Percentiles rank a stretch among this genome's conserved stretches.
phyloP scores from a whole-genome alignment of 2,888 invertebrate species.

The Drosophila subsilvestris region DNA sequence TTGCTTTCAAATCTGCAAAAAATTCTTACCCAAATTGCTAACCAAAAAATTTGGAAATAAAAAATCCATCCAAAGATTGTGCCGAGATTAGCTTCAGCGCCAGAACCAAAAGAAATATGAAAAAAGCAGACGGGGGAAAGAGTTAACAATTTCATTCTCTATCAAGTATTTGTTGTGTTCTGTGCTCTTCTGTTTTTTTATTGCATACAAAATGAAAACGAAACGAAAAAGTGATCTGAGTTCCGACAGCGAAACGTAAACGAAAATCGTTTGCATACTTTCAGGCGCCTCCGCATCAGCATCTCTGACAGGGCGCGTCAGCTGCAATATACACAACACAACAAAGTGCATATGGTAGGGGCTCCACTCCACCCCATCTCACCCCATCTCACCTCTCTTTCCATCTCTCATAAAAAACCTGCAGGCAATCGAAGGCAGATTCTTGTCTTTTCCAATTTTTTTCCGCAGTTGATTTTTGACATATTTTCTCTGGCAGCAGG shows the following conservation, averaged over 20 bases:
- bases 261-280: conserved; percentile 54
- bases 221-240: conserved; percentile 32
- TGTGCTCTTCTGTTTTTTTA: neutral
- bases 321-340: conserved; percentile 35
- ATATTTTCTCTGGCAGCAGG: conserved; percentile 69
- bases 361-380: neutral
- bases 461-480: conserved; percentile 70
- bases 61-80: conserved; percentile 11
- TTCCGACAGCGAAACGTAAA: conserved; percentile 26
- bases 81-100: conserved; percentile 6
- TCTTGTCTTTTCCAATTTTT: conserved; percentile 34
- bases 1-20: too few species aligned
- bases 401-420: conserved; percentile 33
- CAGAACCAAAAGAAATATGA: neutral
- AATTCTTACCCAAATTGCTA: neutral
- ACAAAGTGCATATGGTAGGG: conserved; percentile 32
- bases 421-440: conserved; percentile 63
- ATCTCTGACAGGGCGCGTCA: conserved; percentile 63
- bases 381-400: conserved; percentile 11
- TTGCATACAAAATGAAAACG: conserved; percentile 38
- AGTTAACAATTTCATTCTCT: conserved; percentile 41
- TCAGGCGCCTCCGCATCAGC: conserved; percentile 45
- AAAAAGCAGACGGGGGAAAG: conserved; percentile 12
- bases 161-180: neutral
- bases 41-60: conserved; percentile 4